Conservation (phyloP, 2,888 invertebrate species). For the Pterobdella sp. region DNA sequence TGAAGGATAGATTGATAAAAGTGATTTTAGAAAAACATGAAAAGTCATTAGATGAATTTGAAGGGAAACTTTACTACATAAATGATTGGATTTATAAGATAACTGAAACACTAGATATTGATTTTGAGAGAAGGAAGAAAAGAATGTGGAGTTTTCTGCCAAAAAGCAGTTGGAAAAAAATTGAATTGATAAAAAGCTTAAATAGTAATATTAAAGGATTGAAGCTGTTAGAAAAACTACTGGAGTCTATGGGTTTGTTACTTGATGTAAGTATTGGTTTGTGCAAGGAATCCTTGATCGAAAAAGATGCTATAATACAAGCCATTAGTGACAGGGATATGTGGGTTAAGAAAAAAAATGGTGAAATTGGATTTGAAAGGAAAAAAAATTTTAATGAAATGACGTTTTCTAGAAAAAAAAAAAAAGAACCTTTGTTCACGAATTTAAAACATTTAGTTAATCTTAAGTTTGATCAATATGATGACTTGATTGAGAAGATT, state of each 20-base stretch:
- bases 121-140: conserved; percentile 7
- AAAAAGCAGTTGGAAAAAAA: conserved; percentile 8
- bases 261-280: conserved; percentile 15
- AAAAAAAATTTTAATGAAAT: conserved; percentile 1
- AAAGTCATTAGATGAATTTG: not conserved
- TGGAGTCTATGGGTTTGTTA: conserved; percentile 7
- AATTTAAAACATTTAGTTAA: conserved; percentile 6
- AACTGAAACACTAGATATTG: not conserved
- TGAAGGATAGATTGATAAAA: not conserved
- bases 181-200: conserved; percentile 4
- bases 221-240: conserved; percentile 6
- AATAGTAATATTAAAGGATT: not conserved
- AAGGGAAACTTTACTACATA: not conserved
- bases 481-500: conserved; percentile 4
- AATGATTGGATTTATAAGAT: conserved; percentile 3
- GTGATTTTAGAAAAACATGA: not conserved
- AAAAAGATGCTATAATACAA: conserved; percentile 14
- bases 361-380: not conserved
- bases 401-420: conserved; percentile 3
- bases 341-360: not conserved
- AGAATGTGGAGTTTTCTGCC: conserved; percentile 21
- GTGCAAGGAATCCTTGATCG: conserved; percentile 6
- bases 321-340: not conserved
- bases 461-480: not conserved
- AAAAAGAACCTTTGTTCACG: not conserved